Evolutionary conservation across 2,888 invertebrate genomes (phyloP), one percentile per base, ranked within the genome.

Genomic region (Euplagia quadripunctaria): DNA sequence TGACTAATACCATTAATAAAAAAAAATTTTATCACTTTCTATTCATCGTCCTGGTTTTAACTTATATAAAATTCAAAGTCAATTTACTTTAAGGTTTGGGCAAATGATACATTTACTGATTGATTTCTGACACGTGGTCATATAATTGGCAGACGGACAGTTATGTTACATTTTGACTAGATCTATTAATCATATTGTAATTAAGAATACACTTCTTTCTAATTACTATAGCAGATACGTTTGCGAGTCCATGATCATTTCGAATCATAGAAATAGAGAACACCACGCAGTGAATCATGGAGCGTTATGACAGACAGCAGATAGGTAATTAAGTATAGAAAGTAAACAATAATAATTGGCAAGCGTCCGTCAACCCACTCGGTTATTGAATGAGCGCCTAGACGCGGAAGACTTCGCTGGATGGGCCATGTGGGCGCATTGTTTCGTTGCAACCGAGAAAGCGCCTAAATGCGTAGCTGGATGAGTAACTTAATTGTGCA

Each of bases 341-440:
- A 94, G 94, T 92, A 90, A 91, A 91, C 90, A 91, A 90, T 90
- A 89, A 89, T 90, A 89, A 79, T 94, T 91, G 92, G 92, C 93
- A 88, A 90, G 86, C 87, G 86, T 86, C 85, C 85, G 89, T 88
- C 93, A 84, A 83, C 94, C 93, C 92, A 93, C 92, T 89, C 89
- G 88, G 80, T 79, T 85, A 89, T 89, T 91, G 88, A 91, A 84
- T 82, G 86, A 81, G 84, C 85, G 79, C 89, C 85, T 85, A 83
- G 88, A 89, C 86, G 89, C 91, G 90, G 92, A 93, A 92, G 79
- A 80, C 82, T 67, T 14, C 6, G 79, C 90, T 92, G 91, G 93
- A 93, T 88, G 88, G 73, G 88, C 81, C 88, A 80, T 81, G 92
- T 92, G 90, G 93, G 92, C 86, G 90, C 84, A 88, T 90, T 89